phyloP scores from a whole-genome alignment of 92 coral and sea anemone species.

The Virgularia gustaviana region DNA sequence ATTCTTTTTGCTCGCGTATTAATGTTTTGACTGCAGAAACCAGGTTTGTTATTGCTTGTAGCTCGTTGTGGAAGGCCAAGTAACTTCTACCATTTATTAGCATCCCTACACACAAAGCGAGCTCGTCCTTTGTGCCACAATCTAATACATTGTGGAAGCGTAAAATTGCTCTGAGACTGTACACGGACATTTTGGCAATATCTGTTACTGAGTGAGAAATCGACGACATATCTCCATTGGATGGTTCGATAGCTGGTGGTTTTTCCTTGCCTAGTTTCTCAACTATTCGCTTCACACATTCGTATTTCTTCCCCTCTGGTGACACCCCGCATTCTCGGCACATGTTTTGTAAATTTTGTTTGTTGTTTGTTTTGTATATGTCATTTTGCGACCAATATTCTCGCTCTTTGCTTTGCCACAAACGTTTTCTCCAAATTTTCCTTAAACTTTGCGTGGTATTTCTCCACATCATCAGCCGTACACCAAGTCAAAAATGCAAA shows the following conservation, averaged over 20 bases:
- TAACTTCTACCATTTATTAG: constrained; percentile 45
- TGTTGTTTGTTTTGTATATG: constrained; percentile 36
- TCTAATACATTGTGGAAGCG: constrained; percentile 55
- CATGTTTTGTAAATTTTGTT: constrained; percentile 37
- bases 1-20: constrained; percentile 24
- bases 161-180: constrained; percentile 49
- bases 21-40: constrained; percentile 27
- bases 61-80: constrained; percentile 53
- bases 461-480: constrained; percentile 10
- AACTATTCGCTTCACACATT: constrained; percentile 33
- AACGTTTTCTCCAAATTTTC: constrained; percentile 25
- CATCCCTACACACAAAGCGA: constrained; percentile 59
- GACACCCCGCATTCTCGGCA: constrained; percentile 39
- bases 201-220: constrained; percentile 51
- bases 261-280: constrained; percentile 18
- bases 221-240: constrained; percentile 37
- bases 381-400: constrained; percentile 61
- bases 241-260: constrained; percentile 45
- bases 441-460: constrained; percentile 32
- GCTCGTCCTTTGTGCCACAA: constrained; percentile 58
- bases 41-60: constrained; percentile 35
- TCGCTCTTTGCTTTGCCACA: constrained; percentile 26
- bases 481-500: constrained; percentile 36
- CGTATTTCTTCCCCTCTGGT: constrained; percentile 53
- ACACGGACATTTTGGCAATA: constrained; percentile 49